Conservation (phyloP, 2,113 vertebrate genomes). For the Micronisus gabar region DNA sequence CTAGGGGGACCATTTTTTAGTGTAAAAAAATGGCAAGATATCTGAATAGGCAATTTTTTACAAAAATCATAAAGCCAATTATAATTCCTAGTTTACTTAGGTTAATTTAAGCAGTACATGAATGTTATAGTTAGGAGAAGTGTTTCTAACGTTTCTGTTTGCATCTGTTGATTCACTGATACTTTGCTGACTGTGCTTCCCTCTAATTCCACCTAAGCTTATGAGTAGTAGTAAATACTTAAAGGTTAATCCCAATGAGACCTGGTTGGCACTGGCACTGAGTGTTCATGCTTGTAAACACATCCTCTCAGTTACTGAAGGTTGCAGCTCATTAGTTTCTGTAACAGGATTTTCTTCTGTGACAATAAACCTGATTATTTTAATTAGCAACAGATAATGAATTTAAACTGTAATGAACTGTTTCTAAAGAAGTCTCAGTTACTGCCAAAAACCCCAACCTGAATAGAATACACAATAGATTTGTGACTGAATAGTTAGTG, state of each 20-base stretch:
- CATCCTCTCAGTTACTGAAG: background rate
- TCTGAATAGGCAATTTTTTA: background rate
- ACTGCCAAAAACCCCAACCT: background rate
- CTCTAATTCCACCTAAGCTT: background rate
- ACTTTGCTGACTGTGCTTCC: background rate
- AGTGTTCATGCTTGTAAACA: background rate
- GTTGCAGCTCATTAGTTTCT: slow-evolving; percentile 36
- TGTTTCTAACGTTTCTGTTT: background rate
- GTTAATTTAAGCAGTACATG: background rate
- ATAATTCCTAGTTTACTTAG: background rate
- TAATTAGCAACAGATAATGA: slow-evolving; percentile 70
- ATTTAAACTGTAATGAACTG: slow-evolving; percentile 48
- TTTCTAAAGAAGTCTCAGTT: slow-evolving; percentile 6
- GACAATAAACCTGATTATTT: slow-evolving; percentile 59
- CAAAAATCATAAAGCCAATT: background rate
- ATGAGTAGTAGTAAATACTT: background rate
- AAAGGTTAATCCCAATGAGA: slow-evolving; percentile 31
- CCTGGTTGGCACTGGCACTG: background rate
- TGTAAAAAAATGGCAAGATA: background rate
- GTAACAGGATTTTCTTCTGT: slow-evolving; percentile 68
- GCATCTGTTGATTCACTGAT: background rate
- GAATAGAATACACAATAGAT: background rate
- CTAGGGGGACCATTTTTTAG: background rate
- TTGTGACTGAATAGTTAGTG: background rate
- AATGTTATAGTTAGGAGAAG: background rate